These are phyloP conservation scores for Threskiornis aethiopicus DNA, from an alignment of 2,797 vertebrate genomes.

Conservation along the genomic window DNA sequence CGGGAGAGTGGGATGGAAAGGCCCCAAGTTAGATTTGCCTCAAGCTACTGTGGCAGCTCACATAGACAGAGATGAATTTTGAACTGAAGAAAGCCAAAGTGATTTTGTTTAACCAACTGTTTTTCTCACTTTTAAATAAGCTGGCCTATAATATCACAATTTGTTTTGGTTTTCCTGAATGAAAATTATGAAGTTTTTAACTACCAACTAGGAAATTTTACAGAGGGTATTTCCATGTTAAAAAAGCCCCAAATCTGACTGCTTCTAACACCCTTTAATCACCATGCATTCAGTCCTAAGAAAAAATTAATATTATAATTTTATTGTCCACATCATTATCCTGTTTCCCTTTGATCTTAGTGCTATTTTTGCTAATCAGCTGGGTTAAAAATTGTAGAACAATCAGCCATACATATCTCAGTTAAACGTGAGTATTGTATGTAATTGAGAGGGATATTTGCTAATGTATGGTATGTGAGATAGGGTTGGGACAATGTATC, in stretches of 20 bases:
- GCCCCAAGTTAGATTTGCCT: conserved; percentile 29
- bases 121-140: conserved; percentile 20
- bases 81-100: conserved; percentile 5
- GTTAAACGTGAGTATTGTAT: not conserved
- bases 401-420: not conserved
- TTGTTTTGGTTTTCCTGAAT: conserved; percentile 37
- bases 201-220: not conserved
- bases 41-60: not conserved
- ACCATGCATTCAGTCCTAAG: not conserved
- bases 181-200: not conserved
- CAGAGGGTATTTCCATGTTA: not conserved
- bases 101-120: not conserved
- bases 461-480: not conserved
- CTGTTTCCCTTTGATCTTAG: not conserved
- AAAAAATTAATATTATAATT: not conserved
- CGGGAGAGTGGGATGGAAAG: conserved; percentile 23
- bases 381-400: not conserved
- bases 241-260: not conserved
- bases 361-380: not conserved
- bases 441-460: not conserved
- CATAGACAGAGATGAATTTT: conserved; percentile 7
- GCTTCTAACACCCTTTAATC: not conserved
- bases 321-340: not conserved
- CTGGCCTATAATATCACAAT: not conserved
- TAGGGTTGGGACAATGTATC: not conserved